Conservation (phyloP, 2,113 vertebrate genomes). For the Andinoacara biseriatus region DNA sequence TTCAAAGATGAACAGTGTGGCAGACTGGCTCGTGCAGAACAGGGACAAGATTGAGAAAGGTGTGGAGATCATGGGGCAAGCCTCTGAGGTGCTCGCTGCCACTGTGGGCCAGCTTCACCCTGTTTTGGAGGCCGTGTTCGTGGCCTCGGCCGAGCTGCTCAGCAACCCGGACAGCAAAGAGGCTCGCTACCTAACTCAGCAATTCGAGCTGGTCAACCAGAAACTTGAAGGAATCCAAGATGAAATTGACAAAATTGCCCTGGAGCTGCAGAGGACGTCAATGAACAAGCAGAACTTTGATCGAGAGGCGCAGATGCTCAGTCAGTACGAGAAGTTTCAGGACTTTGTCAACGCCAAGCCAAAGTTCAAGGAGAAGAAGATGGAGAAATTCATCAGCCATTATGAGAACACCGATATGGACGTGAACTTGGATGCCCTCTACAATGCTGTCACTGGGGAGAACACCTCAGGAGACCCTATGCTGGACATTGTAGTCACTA, state of each 20-base stretch:
- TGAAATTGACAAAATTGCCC: slow-evolving; percentile 74
- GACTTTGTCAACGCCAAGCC: slow-evolving; percentile 81
- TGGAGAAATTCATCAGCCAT: slow-evolving; percentile 80
- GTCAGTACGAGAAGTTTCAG: slow-evolving; percentile 85
- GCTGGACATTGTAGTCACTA: slow-evolving; percentile 74
- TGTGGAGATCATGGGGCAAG: slow-evolving; percentile 82
- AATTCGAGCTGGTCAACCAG: slow-evolving; percentile 78
- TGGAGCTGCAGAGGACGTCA: slow-evolving; percentile 72
- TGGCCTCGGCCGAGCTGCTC: slow-evolving; percentile 78
- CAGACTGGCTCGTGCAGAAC: slow-evolving; percentile 82
- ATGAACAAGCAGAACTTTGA: slow-evolving; percentile 84
- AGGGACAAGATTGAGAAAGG: slow-evolving; percentile 82
- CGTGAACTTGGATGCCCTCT: slow-evolving; percentile 80
- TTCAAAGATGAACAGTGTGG: slow-evolving; percentile 77
- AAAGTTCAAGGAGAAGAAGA: slow-evolving; percentile 80
- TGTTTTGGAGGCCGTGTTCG: slow-evolving; percentile 80
- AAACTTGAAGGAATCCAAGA: slow-evolving; percentile 78
- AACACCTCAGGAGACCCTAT: slow-evolving; percentile 72
- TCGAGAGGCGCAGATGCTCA: slow-evolving; percentile 79
- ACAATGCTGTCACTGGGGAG: slow-evolving; percentile 76
- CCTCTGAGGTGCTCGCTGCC: slow-evolving; percentile 80
- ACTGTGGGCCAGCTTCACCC: slow-evolving; percentile 83
- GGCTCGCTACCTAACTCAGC: slow-evolving; percentile 76
- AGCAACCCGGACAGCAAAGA: slow-evolving; percentile 80
- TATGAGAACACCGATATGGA: slow-evolving; percentile 78